These are phyloP conservation scores for Rhynchophorus ferrugineus DNA, from an alignment of 1,140 invertebrate species.

Conservation along the genomic window DNA sequence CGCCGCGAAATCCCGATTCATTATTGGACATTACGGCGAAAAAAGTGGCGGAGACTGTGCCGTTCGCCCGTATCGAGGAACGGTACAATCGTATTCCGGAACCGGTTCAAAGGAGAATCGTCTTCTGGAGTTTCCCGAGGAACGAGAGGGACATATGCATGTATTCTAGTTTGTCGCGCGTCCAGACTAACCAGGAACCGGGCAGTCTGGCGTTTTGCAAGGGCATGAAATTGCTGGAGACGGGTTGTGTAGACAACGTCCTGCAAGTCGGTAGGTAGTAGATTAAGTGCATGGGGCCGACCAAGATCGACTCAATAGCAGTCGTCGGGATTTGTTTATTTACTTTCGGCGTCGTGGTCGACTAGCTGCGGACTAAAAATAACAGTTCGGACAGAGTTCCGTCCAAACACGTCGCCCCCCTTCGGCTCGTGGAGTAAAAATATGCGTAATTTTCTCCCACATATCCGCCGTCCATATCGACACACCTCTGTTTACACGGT, in stretches of 20 bases:
- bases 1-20: slow-evolving; percentile 50
- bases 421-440: too few species aligned
- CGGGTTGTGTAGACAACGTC: slow-evolving; percentile 70
- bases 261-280: slow-evolving; percentile 79
- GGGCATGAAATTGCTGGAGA: slow-evolving; percentile 73
- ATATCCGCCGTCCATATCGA: too few species aligned
- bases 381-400: too few species aligned
- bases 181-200: slow-evolving; percentile 49
- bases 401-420: too few species aligned
- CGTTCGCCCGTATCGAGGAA: slow-evolving; percentile 81
- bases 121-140: slow-evolving; percentile 82
- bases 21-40: slow-evolving; percentile 76
- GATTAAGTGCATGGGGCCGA: too few species aligned
- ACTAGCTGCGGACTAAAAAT: too few species aligned
- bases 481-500: too few species aligned
- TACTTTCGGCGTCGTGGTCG: neutral
- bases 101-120: slow-evolving; percentile 77
- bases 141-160: slow-evolving; percentile 82
- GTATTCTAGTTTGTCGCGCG: slow-evolving; percentile 73
- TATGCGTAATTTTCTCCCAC: too few species aligned
- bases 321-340: neutral
- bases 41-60: slow-evolving; percentile 74
- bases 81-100: slow-evolving; percentile 79
- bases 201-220: slow-evolving; percentile 78
- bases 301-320: too few species aligned